Base-by-base conservation (phyloP, 2,888 invertebrate species). In the Pyrochroa serraticornis region DNA sequence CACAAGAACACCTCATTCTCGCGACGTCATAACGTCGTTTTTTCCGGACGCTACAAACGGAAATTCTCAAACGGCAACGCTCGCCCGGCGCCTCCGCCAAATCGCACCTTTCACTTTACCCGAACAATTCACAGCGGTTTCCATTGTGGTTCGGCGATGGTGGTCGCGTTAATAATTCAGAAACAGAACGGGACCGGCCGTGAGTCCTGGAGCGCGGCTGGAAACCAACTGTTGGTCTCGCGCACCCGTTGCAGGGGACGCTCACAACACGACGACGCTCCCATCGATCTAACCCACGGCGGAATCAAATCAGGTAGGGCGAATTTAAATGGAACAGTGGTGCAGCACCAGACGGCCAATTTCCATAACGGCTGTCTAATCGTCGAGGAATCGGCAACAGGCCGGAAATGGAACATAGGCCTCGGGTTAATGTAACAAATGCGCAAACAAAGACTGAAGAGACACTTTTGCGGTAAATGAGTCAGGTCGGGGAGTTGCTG, bases 221-320 rank as follows among this genome's bases (percentile, higher is more conserved):
- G 69, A 71, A 79, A 79, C 79, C 79, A 79, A 79, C 79, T 79
- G 78, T 78, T 79, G 78, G 75, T 73, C 63, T 52, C 64, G 69
- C 68, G 68, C 60, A 70, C 67, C 58, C 67, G 67, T 53, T 62
- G 60, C 59, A 38, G 60, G 54, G 54, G 58, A 39, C 62, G 51
- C 50, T 58, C 63, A 53, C 57, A 55, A 48, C 51, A 53, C 60
- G 60, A 46, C 63, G 60, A 54, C 53, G 56, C 57, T 62, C 62
- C 53, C 64, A 65, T 66, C 64, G 67, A 66, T 67, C 62, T 57
- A 53, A 60, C 43, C 45, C 45, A 52, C 49, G 46, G 34, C 44
- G 56, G 46, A 50, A 55, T 57, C 57, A 59, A 60, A 58, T 56
- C 62, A 64, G 66, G 64, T 66, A 62, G 51, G 62, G 61, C 51